Evolutionary conservation across 2,113 vertebrate genomes (phyloP), one percentile per base, ranked within the genome.

Genomic region (Nestor notabilis): DNA sequence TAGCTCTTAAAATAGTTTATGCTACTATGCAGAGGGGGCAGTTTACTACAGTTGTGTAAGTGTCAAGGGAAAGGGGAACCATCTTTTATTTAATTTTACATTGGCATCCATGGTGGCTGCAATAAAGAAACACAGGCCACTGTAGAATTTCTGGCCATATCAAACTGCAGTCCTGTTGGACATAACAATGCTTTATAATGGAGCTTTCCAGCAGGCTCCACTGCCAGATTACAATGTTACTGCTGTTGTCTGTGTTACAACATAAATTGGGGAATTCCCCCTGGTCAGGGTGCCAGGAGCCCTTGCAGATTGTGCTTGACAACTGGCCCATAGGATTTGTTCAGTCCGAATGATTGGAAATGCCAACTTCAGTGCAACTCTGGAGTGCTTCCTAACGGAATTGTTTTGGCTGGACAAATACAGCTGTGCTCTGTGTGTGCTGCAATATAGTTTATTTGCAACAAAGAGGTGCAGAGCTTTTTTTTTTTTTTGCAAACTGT

Each of bases 261-360:
- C 23, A 75, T 75, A 89, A 87, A 93, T 4, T 43, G 88, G 72
- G 91, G 80, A 91, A 90, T 93, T 93, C 74, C 47, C 44, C 65
- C 61, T 65, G 76, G 75, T 78, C 79, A 64, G 43, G 70, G 76
- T 35, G 69, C 95, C 80, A 87, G 56, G 16, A 84, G 69, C 76
- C 24, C 86, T 89, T 89, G 80, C 60, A 96, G 87, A 95, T 65
- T 78, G 61, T 83, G 53, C 71, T 69, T 94, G 90, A 96, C 82
- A 95, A 60, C 27, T 70, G 68, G 78, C 84, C 81, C 8, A 0
- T 31, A 94, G 88, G 86, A 93, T 86, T 80, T 0, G 1, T 77
- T 95, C 90, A 84, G 64, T 72, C 33, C 3, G 1, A 87, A 68
- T 87, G 85, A 93, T 61, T 4, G 39, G 70, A 77, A 95, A 78